Base-by-base conservation (phyloP, 2,113 vertebrate species). In the Thalassoma bifasciatum region DNA sequence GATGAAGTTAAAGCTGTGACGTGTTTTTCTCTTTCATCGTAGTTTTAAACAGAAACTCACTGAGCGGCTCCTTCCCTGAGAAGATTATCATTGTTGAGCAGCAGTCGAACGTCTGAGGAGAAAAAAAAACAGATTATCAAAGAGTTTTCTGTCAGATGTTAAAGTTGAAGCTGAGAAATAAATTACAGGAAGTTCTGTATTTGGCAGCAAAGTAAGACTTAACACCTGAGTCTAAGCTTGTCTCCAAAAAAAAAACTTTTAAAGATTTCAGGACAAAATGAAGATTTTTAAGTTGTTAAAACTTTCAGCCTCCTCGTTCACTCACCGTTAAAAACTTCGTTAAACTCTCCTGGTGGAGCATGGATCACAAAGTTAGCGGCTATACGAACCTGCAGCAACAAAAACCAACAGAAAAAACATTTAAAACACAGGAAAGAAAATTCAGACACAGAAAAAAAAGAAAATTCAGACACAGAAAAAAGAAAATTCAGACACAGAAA, bases 301-400 rank as follows among this genome's bases (percentile, higher is more conserved):
- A n/a, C n/a, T n/a, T n/a, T n/a, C n/a, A n/a, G n/a, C n/a, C n/a
- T n/a, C n/a, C n/a, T n/a, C n/a, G 30, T 4, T 3, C 30, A 93
- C 95, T 96, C 77, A 98, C 97, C 97, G 82, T 98, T 98, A 92
- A 98, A 98, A 44, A 98, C 97, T 77, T 98, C 97, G 85, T 98
- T 98, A 92, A 98, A 98, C 92, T 98, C 97, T 92, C 97, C 97
- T 86, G 97, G 97, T 63, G 97, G 97, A 81, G 97, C 96, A 72
- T 98, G 97, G 90, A 96, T 97, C 87, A 98, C 95, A 85, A 98
- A 98, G 91, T 98, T 97, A 70, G 97, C 95, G 64, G 97, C 96
- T 94, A 98, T 96, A 89, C 96, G 96, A 84, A 98, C 96, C 97
- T 98, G 81, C 79, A 94, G 91, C 10, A 8, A 81, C 10, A 8